Conservation (phyloP, 1,140 invertebrate species). For the Trissolcus basalis region DNA sequence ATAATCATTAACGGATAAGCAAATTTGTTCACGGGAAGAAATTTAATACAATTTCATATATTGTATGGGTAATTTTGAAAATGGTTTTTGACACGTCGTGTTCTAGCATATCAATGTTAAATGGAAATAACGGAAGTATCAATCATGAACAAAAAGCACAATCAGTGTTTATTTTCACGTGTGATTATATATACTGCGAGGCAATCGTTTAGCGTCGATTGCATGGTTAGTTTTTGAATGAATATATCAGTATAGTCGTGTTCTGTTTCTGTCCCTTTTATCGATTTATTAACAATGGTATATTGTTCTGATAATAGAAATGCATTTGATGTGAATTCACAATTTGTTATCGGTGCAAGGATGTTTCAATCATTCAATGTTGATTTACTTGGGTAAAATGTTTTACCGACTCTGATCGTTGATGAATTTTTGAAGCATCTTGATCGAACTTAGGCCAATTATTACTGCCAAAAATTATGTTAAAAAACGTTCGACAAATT, state of each 20-base stretch:
- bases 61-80: not conserved
- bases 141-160: conserved; percentile 17
- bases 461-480: conserved; percentile 38
- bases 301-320: no score
- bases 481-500: not conserved
- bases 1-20: no score
- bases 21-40: not conserved
- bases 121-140: not conserved
- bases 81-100: not conserved
- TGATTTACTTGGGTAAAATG: not conserved
- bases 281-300: no score
- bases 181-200: no score
- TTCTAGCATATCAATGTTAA: conserved; percentile 22
- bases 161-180: conserved; percentile 17
- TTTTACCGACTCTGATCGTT: not conserved
- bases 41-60: not conserved
- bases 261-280: no score
- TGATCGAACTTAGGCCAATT: conserved; percentile 11
- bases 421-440: conserved; percentile 6
- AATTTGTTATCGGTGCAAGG: not conserved
- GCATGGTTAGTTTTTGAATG: no score
- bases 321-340: no score
- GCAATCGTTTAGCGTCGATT: no score
- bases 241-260: no score
- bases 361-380: not conserved